Evolutionary conservation across 2,797 vertebrate genomes (phyloP).

Genomic region (Sphaeramia orbicularis): DNA sequence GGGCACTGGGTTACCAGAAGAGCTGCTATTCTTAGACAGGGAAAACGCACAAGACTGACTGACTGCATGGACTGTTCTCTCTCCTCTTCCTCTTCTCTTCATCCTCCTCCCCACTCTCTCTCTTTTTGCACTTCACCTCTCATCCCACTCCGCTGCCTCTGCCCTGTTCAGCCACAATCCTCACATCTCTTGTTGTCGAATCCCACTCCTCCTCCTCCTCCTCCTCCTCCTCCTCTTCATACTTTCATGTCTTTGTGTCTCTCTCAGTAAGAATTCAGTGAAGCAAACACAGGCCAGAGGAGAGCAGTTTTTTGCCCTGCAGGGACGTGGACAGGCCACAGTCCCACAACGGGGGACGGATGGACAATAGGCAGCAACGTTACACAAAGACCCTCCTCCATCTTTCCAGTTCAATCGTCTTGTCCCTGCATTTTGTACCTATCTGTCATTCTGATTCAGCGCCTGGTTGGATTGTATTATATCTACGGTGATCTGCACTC

Average conservation of each 20-base stretch:
- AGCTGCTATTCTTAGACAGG: constrained; percentile 80
- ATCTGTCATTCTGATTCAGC: constrained; percentile 61
- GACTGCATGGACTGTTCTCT: constrained; percentile 55
- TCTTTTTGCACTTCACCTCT: constrained; percentile 71
- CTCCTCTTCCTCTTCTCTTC: constrained; percentile 32
- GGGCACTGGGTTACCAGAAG: constrained; percentile 80
- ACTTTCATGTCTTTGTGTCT: constrained; percentile 67
- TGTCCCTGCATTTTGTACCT: constrained; percentile 51
- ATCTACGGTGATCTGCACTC: constrained; percentile 68
- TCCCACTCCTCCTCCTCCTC: constrained; percentile 57
- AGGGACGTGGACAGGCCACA: constrained; percentile 47
- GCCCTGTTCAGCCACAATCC: constrained; percentile 58
- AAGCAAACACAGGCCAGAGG: constrained; percentile 66
- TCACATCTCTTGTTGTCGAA: constrained; percentile 67
- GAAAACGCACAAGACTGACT: constrained; percentile 60
- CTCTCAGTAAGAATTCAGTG: constrained; percentile 67
- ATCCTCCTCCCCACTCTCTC: constrained; percentile 41
- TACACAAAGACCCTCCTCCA: constrained; percentile 41
- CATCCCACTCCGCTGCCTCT: constrained; percentile 75
- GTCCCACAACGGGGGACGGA: constrained; percentile 41
- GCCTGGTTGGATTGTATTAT: constrained; percentile 61
- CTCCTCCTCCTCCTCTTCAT: constrained; percentile 55
- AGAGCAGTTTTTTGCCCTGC: constrained; percentile 63
- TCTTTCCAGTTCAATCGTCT: constrained; percentile 17
- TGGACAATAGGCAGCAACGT: constrained; percentile 40